phyloP scores from a whole-genome alignment of 2,113 vertebrate genomes.

The Gallinago paraguaiae region DNA sequence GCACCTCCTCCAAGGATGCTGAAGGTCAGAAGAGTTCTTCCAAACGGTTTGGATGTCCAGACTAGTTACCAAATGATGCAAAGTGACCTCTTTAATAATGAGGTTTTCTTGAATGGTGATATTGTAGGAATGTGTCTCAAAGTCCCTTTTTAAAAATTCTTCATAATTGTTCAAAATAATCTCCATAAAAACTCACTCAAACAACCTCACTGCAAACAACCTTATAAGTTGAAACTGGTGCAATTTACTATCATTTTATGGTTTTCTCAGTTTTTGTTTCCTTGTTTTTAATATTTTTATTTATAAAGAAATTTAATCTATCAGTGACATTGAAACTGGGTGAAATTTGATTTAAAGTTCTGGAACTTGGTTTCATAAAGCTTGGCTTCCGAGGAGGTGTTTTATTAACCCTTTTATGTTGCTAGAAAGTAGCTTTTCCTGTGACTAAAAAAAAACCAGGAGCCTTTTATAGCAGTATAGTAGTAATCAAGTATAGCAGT shows the following conservation, averaged over 20 bases:
- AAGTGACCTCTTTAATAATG: neutral
- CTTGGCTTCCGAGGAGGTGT: neutral
- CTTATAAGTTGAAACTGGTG: neutral
- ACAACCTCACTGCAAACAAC: neutral
- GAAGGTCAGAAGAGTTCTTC: neutral
- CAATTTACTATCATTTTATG: neutral
- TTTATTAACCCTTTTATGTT: constrained; percentile 55
- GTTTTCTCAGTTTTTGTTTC: neutral
- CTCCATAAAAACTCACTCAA: neutral
- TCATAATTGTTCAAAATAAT: neutral
- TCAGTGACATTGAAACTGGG: neutral
- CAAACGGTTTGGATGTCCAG: neutral
- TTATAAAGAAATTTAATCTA: neutral
- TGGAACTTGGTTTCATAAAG: constrained; percentile 1
- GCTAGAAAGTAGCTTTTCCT: neutral
- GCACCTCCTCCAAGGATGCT: rapidly evolving
- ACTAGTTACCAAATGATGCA: neutral
- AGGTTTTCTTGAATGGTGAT: neutral
- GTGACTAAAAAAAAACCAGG: neutral
- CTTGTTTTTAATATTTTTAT: neutral
- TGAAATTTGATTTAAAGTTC: constrained; percentile 29
- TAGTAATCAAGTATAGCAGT: constrained; percentile 44
- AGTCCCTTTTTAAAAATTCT: neutral
- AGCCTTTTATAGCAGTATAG: constrained; percentile 13
- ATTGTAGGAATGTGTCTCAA: neutral